Base-by-base conservation (phyloP, 2,113 vertebrate species). In the Psettodes erumei region DNA sequence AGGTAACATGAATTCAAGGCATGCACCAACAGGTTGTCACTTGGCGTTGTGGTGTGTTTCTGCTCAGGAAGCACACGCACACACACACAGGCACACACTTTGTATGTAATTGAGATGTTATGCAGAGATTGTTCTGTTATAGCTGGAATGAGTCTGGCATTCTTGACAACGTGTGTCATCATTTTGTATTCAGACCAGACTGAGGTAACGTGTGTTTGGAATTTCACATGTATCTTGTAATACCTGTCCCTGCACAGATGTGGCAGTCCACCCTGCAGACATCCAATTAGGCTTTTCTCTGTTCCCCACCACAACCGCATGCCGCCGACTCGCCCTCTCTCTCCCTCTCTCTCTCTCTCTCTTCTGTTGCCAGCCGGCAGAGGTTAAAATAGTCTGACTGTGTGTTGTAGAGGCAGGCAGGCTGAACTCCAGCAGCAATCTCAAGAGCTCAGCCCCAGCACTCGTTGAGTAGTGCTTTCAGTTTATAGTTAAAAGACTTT, bases 1-100 rank as follows among this genome's bases (percentile, higher is more conserved):
- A 98, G 94, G 98, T 99, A 93, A 71, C 12, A 9, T 4, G 35
- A 56, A 65, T 50, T n/a, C 1, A 33, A 16, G 37, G 8, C 28
- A 2, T 56, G 50, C 9, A 37, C 18, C n/a, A 21, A 25, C 35
- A 63, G 40, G 11, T n/a, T 33, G 43, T 13, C 35, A 15, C 9
- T 21, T 28, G 23, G 15, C 23, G 19, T 25, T 35, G 19, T 55
- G 35, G 6, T 48, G 25, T 63, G 18, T 23, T 40, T 70, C 33
- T 30, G n/a, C 27, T 42, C 32, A 58, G 10, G 23, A 50, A 15
- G n/a, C 42, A 47, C 40, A 25, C 27, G 5, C 33, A 33, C 73
- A 42, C 33, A 35, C 10, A 54, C 50, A 48, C n/a, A 47, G 4
- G 5, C 19, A 7, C 15, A 8, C 10, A 16, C 37, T 60, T 18